Base-by-base conservation (phyloP, 2,797 vertebrate genomes). In the Enteromius thamalakanensis region DNA sequence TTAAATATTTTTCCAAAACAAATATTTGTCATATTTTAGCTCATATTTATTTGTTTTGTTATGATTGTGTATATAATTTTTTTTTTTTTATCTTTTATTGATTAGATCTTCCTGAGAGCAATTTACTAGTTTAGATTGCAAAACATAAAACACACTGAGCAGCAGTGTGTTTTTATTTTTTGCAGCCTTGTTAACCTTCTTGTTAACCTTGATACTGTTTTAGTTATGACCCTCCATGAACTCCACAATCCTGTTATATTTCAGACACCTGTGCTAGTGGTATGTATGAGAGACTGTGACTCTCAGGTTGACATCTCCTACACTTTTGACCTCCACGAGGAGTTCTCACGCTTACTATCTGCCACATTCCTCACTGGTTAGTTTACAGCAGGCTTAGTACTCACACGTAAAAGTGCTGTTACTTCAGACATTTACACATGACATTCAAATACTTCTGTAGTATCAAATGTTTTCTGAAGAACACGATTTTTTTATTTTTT, bases 141-240 rank as follows among this genome's bases (percentile, higher is more conserved):
- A 17, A 53, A 51, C 40, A 68, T 19, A 9, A 40, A 51, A 55
- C 19, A 11, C 1, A 49, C 17, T 12, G 15, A 53, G 71, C 32
- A 53, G 29, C 19, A 76, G 4, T n/a, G 15, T 78, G 15, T 65
- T 81, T 58, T 40, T 40, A 4, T 29, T 65, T 53, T 75, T 37
- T 37, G 17, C 9, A 4, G 23, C 9, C 60, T 74, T 76, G 51
- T 71, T 80, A 80, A 80, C 49, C 32, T 53, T 53, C 69, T 81
- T 81, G 45, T 65, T 75, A 76, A 58, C 62, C 72, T 82, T 81
- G 69, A 75, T 40, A 65, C n/a, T 19, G 29, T 81, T 83, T 76
- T 7, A 67, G 71, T 76, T 60, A 0, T 60, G 26, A 58, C 64
- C 37, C 12, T 68, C 60, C 47, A 15, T 69, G 72, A 76, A 49